Conservation (phyloP, 2,888 invertebrate genomes). For the Eurois occulta region DNA sequence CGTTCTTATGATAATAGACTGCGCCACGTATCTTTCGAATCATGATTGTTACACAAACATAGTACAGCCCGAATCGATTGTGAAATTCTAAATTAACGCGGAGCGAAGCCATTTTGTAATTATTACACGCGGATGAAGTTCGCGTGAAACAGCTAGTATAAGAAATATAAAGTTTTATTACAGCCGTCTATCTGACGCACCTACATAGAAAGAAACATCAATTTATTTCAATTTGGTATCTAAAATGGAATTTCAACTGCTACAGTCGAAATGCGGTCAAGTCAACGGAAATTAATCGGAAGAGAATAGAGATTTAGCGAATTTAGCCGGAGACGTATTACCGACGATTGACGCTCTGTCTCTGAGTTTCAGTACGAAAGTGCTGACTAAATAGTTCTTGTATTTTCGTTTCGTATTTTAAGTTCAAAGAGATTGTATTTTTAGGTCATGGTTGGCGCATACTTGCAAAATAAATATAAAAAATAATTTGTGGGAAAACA, state of each 20-base stretch:
- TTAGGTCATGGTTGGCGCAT: not conserved
- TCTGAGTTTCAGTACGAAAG: constrained; percentile 38
- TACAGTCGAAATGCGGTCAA: constrained; percentile 58
- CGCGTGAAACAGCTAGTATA: not conserved
- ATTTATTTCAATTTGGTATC: constrained; percentile 36
- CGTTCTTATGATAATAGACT: too few species aligned
- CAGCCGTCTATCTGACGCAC: not conserved
- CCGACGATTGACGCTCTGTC: constrained; percentile 61
- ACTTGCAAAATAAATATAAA: not conserved
- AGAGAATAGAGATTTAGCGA: constrained; percentile 59
- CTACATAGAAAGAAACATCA: not conserved
- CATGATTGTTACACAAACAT: too few species aligned
- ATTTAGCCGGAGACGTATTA: constrained; percentile 56
- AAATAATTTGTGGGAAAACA: not conserved
- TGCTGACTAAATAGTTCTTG: constrained; percentile 53
- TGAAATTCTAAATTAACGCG: too few species aligned
- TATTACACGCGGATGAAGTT: too few species aligned
- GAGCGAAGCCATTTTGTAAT: too few species aligned
- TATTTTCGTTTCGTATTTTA: constrained; percentile 37
- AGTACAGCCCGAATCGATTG: too few species aligned
- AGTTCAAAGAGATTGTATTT: constrained; percentile 10
- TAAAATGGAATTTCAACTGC: constrained; percentile 42
- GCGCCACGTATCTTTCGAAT: too few species aligned
- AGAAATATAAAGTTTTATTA: not conserved
- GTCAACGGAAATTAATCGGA: constrained; percentile 52